Evolutionary conservation across 2,113 vertebrate species (phyloP), one percentile per base, ranked within the genome.

Genomic region (Salvelinus alpinus): DNA sequence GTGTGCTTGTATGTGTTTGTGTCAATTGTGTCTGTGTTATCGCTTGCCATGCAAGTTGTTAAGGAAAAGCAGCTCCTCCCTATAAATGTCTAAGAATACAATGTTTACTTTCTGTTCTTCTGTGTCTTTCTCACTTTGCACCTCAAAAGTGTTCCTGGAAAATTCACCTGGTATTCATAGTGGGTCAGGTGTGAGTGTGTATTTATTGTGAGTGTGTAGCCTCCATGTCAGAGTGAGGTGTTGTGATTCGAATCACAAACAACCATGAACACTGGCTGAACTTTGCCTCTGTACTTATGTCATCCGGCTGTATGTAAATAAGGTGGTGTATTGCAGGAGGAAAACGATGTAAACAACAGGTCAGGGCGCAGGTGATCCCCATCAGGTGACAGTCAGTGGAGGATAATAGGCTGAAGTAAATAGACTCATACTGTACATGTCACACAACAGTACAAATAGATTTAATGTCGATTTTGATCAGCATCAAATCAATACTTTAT

Each of bases 161-260:
- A n/a, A 9, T 44, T 44, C 38, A 12, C 38, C 9, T 44, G 38
- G 9, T 44, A 68, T 38, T 34, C 18, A 18, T 16, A n/a, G 18
- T 38, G 7, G 12, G 8, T 68, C 31, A 68, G 51, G 66, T 38
- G 31, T 68, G 6, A 20, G 29, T 44, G 38, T 68, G 66, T 38
- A 34, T 24, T 24, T 24, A 24, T 24, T 38, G 31, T 68, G 6
- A 20, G 29, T 44, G 38, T 68, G 66, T 68, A 22, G 27, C 14
- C 18, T 68, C 29, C 29, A 22, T 74, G 34, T 29, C 18, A 31
- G 76, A 79, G 38, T 44, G 72, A 59, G 59, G 5, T 83, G 80
- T 74, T 86, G 70, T 84, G 81, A 84, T 88, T 84, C 86, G 69
- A 86, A 71, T 80, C 48, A 1, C 29, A 20, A 16, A 47, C 11